Evolutionary conservation across 2,888 invertebrate genomes (phyloP), one percentile per base, ranked within the genome.

Genomic region (Gymnocheta viridis): DNA sequence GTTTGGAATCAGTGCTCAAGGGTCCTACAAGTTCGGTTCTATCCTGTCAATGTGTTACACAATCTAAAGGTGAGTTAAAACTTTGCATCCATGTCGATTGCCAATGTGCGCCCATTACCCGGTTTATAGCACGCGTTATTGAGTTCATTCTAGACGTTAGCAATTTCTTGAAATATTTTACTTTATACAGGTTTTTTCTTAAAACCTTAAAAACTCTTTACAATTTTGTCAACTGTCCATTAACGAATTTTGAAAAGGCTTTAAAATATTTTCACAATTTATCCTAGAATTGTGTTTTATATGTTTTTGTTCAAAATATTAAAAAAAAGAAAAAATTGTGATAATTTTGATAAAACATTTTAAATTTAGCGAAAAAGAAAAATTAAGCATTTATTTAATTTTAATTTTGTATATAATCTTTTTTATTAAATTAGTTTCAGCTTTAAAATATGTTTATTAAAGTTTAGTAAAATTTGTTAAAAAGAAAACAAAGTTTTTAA

Each of bases 1-100:
- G 96, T 89, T 93, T 98, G 92, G 95, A 95, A 90, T 94, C 95
- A 70, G 94, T 96, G 73, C 90, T 96, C 87, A 94, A 94, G 85
- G 92, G 93, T 56, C 92, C 93, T 78, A 91, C 91, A 60, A 89
- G 91, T 88, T 93, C 93, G 80, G 91, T 93, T 80, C 90, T 94
- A 85, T 93, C 94, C 82, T 89, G 93, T 56, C 91, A 93, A 58
- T 92, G 94, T 88, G 93, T 93, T 89, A 92, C 93, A 88, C 94
- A 94, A 87, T 93, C 94, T 82, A 93, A 93, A 93, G 94, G 95
- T 95, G 91, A 92, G 92, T 92, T 87, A 86, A 87, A 85, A 81
- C 60, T 87, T 86, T 82, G 77, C 86, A 74, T 88, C 24, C 85
- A 86, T 67, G 44, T 82, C 84, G 89, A 91, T 87, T 92, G 92